These are phyloP conservation scores for Corapipo altera DNA, from an alignment of 2,113 vertebrate species.

Conservation along the genomic window DNA sequence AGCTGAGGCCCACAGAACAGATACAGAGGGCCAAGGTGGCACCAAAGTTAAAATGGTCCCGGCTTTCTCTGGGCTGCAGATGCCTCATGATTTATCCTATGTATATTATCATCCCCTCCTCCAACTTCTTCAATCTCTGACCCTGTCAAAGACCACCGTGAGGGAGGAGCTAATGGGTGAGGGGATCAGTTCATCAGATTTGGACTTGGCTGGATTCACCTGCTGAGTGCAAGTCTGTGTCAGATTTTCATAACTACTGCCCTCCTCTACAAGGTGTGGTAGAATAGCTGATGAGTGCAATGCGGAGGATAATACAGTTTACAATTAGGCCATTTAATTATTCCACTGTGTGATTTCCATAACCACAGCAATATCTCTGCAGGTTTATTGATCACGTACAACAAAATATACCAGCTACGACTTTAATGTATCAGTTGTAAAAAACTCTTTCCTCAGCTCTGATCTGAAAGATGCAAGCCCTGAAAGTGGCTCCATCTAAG, in stretches of 20 bases:
- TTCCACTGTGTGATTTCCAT: background rate
- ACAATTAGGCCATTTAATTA: constrained; percentile 47
- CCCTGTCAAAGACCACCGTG: background rate
- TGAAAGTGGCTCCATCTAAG: background rate
- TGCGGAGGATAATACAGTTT: constrained; percentile 2
- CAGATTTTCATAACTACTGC: constrained; percentile 17
- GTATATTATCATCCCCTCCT: background rate
- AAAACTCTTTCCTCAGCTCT: background rate
- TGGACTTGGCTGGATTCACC: background rate
- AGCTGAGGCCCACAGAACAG: background rate
- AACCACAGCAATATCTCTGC: background rate
- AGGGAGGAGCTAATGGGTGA: background rate
- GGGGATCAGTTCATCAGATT: background rate
- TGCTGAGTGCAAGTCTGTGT: background rate
- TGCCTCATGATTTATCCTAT: background rate
- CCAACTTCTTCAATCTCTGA: background rate
- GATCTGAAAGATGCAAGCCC: background rate
- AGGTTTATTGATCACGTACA: background rate
- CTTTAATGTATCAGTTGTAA: background rate
- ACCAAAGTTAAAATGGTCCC: background rate
- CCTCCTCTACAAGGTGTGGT: background rate
- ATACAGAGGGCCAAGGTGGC: background rate
- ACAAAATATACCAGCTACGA: background rate
- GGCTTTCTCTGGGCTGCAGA: background rate
- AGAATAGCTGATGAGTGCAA: background rate